Evolutionary conservation across 2,797 vertebrate genomes (phyloP), one percentile per base, ranked within the genome.

Genomic region (Epinephelus malabaricus): DNA sequence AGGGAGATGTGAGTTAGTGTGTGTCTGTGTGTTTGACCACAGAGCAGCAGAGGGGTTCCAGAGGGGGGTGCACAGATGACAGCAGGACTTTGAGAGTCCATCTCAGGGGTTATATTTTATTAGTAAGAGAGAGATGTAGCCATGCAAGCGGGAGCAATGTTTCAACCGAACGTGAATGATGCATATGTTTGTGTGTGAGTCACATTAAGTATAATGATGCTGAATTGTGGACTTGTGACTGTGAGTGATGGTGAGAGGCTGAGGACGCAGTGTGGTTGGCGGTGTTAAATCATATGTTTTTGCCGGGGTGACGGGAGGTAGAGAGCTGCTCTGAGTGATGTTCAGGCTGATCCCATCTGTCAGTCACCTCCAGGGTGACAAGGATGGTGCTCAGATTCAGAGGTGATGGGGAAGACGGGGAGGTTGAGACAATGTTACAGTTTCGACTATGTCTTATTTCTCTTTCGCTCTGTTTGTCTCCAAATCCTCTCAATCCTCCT

Each of bases 271-370:
- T 21, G 71, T 74, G 77, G 66, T 74, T 40, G 19, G 73, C 55
- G 25, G 66, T 60, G 74, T 64, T 74, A 81, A 85, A 87, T 87
- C 86, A 88, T 90, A 88, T 85, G 86, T 86, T 86, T 88, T 82
- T 87, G 80, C 63, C 67, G n/a, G 74, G 65, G 55, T 78, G 90
- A 92, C 2, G 58, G 61, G 81, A 83, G 80, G 79, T 67, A 62
- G 73, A 62, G 53, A 67, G 78, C 60, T 40, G 14, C 40, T 79
- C 73, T 89, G 90, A 93, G 68, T 86, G 91, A 88, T 90, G 86
- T 53, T 85, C 78, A 19, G 59, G 54, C 84, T 89, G 91, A 93
- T 92, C 69, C 61, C 81, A 85, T 91, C 78, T 90, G 91, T 94
- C 92, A 92, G 73, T 86, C 81, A 85, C 76, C 91, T 88, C 71